Base-by-base conservation (phyloP, 2,888 invertebrate species). In the Aromia moschata region DNA sequence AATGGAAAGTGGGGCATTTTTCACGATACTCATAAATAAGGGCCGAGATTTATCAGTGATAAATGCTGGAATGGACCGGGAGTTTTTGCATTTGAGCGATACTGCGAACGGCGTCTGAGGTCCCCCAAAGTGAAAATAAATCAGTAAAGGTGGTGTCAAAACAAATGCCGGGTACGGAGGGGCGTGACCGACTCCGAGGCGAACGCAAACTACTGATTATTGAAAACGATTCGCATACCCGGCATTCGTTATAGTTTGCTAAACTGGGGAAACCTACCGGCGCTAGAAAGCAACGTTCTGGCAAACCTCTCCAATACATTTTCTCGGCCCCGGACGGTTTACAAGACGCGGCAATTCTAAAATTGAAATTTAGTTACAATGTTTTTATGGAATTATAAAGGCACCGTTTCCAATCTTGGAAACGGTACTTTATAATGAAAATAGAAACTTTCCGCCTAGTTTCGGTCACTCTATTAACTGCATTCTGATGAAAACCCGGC, bases 201-300 rank as follows among this genome's bases (percentile, higher is more conserved):
- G 25, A 67, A 58, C 65, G 65, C 66, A 65, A 66, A 67, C 60
- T 69, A 59, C 70, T 74, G 71, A 73, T 74, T 75, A 74, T 75
- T 75, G 74, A 75, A 75, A 73, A 74, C 69, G 70, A 70, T 70
- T 69, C 67, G 63, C 67, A 70, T 66, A 68, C 69, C 67, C 70
- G 67, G 73, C 73, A 74, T 74, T 73, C 74, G 70, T 75, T 74
- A 74, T 69, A 73, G 72, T 76, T 73, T 71, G 67, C 70, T 67
- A 69, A 71, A 73, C 71, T 67, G 73, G 68, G 69, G 58, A 63
- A 69, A 62, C 61, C 62, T 64, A 64, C 67, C 62, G 64, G 64
- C 67, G 64, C 62, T 60, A 61, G 61, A 67, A 52, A 72, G 69
- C 70, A 71, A 68, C 69, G 66, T 66, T 70, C 67, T 75, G 75